Percentiles rank a stretch among this genome's conserved stretches.
phyloP scores from a whole-genome alignment of 2,888 invertebrate species.

The Sarcophaga subvicina region DNA sequence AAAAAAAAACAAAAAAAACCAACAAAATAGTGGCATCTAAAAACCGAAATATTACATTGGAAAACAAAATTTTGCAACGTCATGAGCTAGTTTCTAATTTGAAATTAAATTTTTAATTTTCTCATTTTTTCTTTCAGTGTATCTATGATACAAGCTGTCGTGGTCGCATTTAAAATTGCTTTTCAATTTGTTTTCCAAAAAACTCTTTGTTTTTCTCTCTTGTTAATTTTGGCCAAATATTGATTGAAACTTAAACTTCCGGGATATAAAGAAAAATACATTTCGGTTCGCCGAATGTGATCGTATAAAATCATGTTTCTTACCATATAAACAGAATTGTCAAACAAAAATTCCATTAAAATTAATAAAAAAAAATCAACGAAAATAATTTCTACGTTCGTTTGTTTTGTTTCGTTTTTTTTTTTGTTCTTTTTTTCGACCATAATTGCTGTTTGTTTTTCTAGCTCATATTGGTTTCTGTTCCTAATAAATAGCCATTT shows the following conservation, averaged over 20 bases:
- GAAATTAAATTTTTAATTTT: neutral
- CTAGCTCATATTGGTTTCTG: no score
- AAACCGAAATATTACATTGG: neutral
- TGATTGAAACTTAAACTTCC: slow-evolving; percentile 73
- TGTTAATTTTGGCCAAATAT: slow-evolving; percentile 44
- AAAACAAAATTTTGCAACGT: neutral
- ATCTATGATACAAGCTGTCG: slow-evolving; percentile 3
- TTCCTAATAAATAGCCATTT: neutral
- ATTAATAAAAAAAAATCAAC: slow-evolving; percentile 13
- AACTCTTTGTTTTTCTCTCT: neutral
- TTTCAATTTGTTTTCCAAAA: neutral
- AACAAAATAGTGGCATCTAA: neutral
- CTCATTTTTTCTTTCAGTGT: slow-evolving; percentile 18
- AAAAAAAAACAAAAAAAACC: neutral
- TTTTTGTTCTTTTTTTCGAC: no score
- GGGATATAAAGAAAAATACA: slow-evolving; percentile 71
- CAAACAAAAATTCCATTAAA: neutral
- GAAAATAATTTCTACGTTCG: slow-evolving; percentile 12
- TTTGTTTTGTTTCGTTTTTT: neutral
- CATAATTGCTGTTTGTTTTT: no score
- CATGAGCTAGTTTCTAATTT: no score
- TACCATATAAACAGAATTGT: neutral
- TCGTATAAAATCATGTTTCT: neutral
- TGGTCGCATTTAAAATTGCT: neutral
- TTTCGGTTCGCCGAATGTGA: neutral